Conservation (phyloP, 2,797 vertebrate species). For the Phoeniculus purpureus region DNA sequence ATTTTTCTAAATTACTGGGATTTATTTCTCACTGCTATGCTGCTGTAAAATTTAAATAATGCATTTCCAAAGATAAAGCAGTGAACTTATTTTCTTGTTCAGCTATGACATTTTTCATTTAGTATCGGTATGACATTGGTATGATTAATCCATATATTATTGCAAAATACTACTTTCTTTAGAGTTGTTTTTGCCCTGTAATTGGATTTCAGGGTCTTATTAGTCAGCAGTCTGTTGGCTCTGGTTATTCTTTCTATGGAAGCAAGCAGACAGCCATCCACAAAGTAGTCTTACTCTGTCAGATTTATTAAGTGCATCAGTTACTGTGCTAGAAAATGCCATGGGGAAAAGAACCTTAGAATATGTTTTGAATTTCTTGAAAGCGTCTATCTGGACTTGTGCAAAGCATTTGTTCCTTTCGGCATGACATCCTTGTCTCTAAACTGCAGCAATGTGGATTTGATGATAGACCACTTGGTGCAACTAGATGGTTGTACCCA, state of each 20-base stretch:
- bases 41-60: background rate
- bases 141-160: background rate
- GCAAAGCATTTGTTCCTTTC: background rate
- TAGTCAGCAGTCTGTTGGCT: background rate
- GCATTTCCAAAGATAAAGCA: background rate
- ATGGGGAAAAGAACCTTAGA: background rate
- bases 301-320: background rate
- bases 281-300: background rate
- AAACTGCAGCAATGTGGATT: background rate
- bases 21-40: background rate
- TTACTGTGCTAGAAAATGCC: background rate
- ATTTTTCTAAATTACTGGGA: background rate
- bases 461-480: background rate
- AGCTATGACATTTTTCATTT: background rate
- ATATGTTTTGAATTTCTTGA: background rate
- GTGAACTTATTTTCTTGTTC: constrained; percentile 8
- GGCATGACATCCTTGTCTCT: background rate
- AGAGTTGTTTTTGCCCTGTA: background rate
- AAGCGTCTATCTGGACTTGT: background rate
- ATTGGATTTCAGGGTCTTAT: background rate
- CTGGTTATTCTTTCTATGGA: background rate
- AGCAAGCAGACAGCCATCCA: background rate
- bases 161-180: background rate
- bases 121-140: background rate
- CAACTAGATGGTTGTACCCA: background rate